Percentiles rank a stretch among this genome's conserved stretches.
Evolutionary conservation across 2,113 vertebrate genomes (phyloP).

Genomic region (Laticauda laticaudata): DNA sequence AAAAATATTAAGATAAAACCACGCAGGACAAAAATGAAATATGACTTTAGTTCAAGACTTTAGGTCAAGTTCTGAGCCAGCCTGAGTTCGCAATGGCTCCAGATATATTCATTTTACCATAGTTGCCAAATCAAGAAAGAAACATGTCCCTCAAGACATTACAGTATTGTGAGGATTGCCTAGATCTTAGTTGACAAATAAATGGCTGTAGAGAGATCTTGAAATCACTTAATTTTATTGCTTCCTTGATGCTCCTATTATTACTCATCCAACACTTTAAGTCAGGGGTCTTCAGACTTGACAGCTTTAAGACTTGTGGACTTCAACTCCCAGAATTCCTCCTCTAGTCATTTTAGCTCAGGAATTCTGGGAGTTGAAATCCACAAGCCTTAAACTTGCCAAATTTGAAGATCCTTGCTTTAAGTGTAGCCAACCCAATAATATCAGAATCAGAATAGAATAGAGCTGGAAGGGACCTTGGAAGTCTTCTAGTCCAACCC

Average conservation of each 20-base stretch:
- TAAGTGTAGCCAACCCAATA: not conserved
- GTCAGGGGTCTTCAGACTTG: no score
- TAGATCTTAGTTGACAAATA: not conserved
- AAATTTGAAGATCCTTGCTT: no score
- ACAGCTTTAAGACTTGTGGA: no score
- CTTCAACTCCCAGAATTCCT: no score
- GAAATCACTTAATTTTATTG: not conserved
- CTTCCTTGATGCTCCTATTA: not conserved
- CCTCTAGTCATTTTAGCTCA: no score
- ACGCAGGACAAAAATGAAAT: not conserved
- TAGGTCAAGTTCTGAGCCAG: not conserved
- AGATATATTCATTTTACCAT: not conserved
- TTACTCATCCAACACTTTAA: not conserved
- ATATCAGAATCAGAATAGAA: no score
- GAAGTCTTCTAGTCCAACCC: no score
- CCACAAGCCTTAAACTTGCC: no score
- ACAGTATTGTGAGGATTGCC: not conserved
- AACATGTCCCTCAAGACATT: not conserved
- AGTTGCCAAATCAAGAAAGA: not conserved
- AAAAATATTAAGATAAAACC: not conserved
- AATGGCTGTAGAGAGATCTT: not conserved
- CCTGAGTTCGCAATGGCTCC: not conserved
- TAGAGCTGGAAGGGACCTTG: no score
- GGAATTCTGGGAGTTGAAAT: no score
- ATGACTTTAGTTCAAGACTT: not conserved